Conservation (phyloP, 2,113 vertebrate genomes). For the Psittacula cyanocephala region DNA sequence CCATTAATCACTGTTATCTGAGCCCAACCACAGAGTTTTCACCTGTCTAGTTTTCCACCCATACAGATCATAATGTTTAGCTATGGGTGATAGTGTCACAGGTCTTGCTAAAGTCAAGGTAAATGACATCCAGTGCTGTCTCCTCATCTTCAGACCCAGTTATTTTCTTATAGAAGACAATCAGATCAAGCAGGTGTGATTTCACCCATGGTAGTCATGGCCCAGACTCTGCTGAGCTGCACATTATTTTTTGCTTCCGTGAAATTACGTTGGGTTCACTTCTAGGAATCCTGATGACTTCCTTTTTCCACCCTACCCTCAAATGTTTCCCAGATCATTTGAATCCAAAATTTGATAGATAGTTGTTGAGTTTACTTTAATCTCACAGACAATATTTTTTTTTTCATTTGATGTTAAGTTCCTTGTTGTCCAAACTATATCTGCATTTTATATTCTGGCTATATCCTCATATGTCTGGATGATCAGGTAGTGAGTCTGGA, state of each 20-base stretch:
- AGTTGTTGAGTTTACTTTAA: not conserved
- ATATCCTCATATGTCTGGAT: too few species aligned
- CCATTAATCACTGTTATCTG: not conserved
- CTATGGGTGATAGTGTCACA: not conserved
- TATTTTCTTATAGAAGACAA: not conserved
- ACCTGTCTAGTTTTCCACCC: not conserved
- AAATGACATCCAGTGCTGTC: not conserved
- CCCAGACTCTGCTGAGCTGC: not conserved
- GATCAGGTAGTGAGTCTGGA: too few species aligned
- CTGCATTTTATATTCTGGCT: not conserved
- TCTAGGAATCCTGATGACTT: not conserved
- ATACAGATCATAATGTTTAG: not conserved
- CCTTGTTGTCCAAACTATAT: not conserved
- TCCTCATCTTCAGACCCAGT: not conserved
- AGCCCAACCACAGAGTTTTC: not conserved
- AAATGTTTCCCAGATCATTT: not conserved
- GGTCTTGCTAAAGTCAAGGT: not conserved
- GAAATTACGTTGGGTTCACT: not conserved
- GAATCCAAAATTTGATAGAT: not conserved
- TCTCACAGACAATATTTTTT: not conserved
- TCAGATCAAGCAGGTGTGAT: not conserved
- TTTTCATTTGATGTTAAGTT: not conserved
- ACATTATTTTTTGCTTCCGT: not conserved
- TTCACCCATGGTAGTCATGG: not conserved
- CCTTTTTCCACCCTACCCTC: not conserved